Conservation (phyloP, 2,113 vertebrate species). For the Triplophysa rosa region DNA sequence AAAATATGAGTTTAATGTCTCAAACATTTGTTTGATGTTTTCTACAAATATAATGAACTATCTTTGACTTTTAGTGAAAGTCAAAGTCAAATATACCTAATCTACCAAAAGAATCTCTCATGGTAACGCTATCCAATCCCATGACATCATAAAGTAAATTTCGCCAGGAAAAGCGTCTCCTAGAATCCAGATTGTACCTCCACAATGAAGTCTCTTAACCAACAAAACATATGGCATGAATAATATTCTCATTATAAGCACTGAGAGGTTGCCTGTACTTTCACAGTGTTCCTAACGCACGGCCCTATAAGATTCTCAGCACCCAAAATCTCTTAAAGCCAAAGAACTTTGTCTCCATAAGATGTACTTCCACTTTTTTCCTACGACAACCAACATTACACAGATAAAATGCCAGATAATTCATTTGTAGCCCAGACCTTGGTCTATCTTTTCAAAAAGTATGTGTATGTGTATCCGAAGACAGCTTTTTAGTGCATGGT, state of each 20-base stretch:
- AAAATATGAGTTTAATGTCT: too few species aligned
- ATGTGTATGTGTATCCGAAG: slow-evolving; percentile 35
- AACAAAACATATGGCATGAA: slow-evolving; percentile 80
- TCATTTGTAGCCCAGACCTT: slow-evolving; percentile 13
- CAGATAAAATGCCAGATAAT: not conserved
- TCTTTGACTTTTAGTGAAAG: not conserved
- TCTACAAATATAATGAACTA: slow-evolving; percentile 11
- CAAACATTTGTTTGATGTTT: not conserved
- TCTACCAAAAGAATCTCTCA: slow-evolving; percentile 55
- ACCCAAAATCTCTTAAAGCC: slow-evolving; percentile 22
- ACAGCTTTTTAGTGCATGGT: slow-evolving; percentile 64
- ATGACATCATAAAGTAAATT: slow-evolving; percentile 71
- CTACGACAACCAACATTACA: not conserved
- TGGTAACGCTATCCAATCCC: slow-evolving; percentile 57
- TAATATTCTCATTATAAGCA: slow-evolving; percentile 77
- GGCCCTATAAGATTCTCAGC: slow-evolving; percentile 23
- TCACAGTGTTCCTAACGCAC: slow-evolving; percentile 66
- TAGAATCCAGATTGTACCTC: slow-evolving; percentile 66
- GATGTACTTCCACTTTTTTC: slow-evolving; percentile 12
- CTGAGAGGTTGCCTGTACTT: slow-evolving; percentile 74
- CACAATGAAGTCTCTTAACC: slow-evolving; percentile 71
- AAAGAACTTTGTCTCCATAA: slow-evolving; percentile 5
- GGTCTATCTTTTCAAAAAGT: slow-evolving; percentile 63
- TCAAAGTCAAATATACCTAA: slow-evolving; percentile 21
- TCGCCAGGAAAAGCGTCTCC: slow-evolving; percentile 69